These are phyloP conservation scores for Muraenolepis orangiensis DNA, from an alignment of 2,797 vertebrate species.

Conservation along the genomic window DNA sequence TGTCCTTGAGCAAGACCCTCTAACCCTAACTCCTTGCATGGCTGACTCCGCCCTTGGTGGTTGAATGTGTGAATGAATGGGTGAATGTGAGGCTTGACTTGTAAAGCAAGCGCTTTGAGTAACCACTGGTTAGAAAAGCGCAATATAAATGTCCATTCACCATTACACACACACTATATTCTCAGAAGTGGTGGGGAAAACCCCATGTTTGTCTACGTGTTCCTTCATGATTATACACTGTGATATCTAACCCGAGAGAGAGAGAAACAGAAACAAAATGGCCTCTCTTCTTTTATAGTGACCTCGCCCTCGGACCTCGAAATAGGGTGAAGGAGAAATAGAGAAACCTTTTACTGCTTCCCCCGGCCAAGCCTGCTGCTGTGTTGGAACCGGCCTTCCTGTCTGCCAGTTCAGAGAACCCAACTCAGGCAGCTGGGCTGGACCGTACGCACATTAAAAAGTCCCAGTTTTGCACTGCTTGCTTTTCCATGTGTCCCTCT, in stretches of 20 bases:
- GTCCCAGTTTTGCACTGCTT: conserved; percentile 48
- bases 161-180: too few relatives aligned
- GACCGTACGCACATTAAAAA: conserved; percentile 27
- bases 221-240: neutral
- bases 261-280: neutral
- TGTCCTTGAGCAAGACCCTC: too few relatives aligned
- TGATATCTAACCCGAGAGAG: neutral
- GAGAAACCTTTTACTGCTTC: conserved; percentile 24
- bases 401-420: conserved; percentile 1
- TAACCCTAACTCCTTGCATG: too few relatives aligned
- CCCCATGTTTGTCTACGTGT: neutral
- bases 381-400: conserved; percentile 21
- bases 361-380: conserved; percentile 13
- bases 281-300: neutral
- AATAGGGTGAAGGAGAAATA: neutral
- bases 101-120: too few relatives aligned
- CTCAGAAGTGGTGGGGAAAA: too few relatives aligned
- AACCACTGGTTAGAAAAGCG: too few relatives aligned
- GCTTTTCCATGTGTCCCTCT: conserved; percentile 54
- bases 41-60: too few relatives aligned
- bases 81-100: too few relatives aligned
- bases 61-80: too few relatives aligned
- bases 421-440: conserved; percentile 44
- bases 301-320: neutral
- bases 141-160: too few relatives aligned